Evolutionary conservation across 1,140 invertebrate genomes (phyloP), one percentile per base, ranked within the genome.

Genomic region (Onthophagus taurus): DNA sequence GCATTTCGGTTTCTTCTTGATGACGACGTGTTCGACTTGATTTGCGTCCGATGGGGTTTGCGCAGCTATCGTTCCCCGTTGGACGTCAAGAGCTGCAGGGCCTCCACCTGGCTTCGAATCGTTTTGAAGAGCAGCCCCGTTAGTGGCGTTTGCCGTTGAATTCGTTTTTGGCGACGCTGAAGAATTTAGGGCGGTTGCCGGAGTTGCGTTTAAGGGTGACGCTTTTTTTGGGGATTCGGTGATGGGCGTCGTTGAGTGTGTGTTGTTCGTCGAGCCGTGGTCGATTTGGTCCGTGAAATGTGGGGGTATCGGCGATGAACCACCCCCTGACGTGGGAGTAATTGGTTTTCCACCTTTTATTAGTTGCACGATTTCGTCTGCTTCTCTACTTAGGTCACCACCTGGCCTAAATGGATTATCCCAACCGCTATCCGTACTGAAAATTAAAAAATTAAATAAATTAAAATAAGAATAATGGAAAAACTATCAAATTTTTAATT

Each of bases 371-470:
- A 97, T 94, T 68, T 94, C 88, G 63, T 97, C 92, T 12, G 92
- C 91, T 68, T 97, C 93, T 57, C 86, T 77, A 52, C 86, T 91
- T 49, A 97, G 69, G 67, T 96, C 89, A 34, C 92, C 91, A 57
- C 93, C 92, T 4, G 92, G 92, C 64, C 90, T 80, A 74, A 97
- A 97, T 18, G 92, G 92, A 69, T 97, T 97, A 66, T 97, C 93
- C 80, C 90, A 90, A 34, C 89, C 89, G 61, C 85, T 93, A 60
- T 96, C 91, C 53, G 85, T 84, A 67, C 91, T 97, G 75, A 52
- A 81, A 73, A 13, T 17, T 20, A 43, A 43, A 37, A 37, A 34
- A n/a, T 7, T 7, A 26, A 26, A 26, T 7, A 26, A 26, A 26
- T 26, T n/a, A 26, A 26, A 6, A 26, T 26, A n/a, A n/a, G n/a